Evolutionary conservation across 2,888 invertebrate genomes (phyloP), one percentile per base, ranked within the genome.

Genomic region (Ennomos erosarius): DNA sequence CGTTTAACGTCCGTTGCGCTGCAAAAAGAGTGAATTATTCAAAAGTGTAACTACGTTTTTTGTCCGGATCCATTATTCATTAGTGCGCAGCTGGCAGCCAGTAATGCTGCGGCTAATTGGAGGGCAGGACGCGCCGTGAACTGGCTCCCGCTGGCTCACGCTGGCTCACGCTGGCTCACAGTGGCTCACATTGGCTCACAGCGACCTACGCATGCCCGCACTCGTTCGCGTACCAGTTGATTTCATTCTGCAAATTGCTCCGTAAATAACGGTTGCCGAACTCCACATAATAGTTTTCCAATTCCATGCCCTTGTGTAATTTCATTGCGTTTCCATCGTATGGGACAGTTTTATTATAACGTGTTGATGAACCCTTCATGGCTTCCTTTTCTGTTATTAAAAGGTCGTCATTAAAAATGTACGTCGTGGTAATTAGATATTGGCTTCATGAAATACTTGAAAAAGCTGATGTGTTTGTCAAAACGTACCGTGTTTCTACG

Each of bases 221-320:
- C 47, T 35, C 26, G 4, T 1, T 10, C 11, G n/a, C 42, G 11
- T 37, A 33, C 33, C 10, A 55, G 35, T 45, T 55, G 34, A 55
- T 50, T 55, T 16, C 35, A 50, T 55, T 65, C 62, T 50, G 61
- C 60, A 54, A 56, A 62, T 51, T 53, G 52, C 37, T 59, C 38
- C 48, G 55, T 55, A 47, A 60, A 58, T 50, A 59, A 46, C 45
- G 47, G 36, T 33, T 43, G 62, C 57, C 60, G 68, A 63, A 55
- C 60, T 65, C 61, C 68, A 70, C 66, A 59, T 67, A 68, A 72
- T 73, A 72, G 74, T 76, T 74, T 73, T 71, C 68, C 75, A 65
- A 75, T 74, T 67, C 56, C 50, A 56, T 59, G 64, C 67, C 64
- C 66, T 71, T 68, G 72, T 68, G 72, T 70, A 70, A 73, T 76